phyloP scores from a whole-genome alignment of 2,113 vertebrate species.

The Campylomormyrus tamandua region DNA sequence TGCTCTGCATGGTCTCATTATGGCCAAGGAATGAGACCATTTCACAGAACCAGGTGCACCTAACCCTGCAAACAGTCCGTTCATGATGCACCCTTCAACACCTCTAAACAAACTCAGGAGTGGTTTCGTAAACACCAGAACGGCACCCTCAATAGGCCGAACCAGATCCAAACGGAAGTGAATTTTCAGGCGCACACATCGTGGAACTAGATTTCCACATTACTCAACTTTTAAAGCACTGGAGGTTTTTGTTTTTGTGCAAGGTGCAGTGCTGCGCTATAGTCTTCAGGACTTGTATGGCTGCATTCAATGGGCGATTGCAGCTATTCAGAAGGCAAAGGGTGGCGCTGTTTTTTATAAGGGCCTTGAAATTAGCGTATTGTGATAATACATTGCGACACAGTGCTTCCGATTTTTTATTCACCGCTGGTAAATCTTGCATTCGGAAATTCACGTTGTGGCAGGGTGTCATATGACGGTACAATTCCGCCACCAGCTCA shows the following conservation, averaged over 20 bases:
- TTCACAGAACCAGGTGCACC: neutral
- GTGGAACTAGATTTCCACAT: neutral
- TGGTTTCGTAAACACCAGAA: neutral
- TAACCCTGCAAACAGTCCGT: neutral
- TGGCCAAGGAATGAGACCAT: neutral
- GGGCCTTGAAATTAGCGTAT: neutral
- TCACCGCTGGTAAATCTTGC: neutral
- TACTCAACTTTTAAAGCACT: neutral
- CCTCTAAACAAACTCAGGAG: neutral
- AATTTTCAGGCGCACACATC: neutral
- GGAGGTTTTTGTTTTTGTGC: neutral
- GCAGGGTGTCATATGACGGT: neutral
- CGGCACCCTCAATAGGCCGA: neutral
- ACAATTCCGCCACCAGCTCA: neutral
- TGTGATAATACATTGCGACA: neutral
- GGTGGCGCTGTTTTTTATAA: neutral
- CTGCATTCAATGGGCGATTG: neutral
- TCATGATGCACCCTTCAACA: neutral
- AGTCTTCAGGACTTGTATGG: neutral
- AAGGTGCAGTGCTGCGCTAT: neutral
- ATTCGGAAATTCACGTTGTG: neutral
- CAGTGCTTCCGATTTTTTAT: neutral
- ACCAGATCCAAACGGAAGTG: neutral
- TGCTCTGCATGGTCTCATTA: neutral
- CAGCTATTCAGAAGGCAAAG: neutral